A percentile compares a stretch with the other conserved stretches of the same genome.
Evolutionary conservation across 2,797 vertebrate genomes (phyloP).

Genomic region (Manis crassicaudata): DNA sequence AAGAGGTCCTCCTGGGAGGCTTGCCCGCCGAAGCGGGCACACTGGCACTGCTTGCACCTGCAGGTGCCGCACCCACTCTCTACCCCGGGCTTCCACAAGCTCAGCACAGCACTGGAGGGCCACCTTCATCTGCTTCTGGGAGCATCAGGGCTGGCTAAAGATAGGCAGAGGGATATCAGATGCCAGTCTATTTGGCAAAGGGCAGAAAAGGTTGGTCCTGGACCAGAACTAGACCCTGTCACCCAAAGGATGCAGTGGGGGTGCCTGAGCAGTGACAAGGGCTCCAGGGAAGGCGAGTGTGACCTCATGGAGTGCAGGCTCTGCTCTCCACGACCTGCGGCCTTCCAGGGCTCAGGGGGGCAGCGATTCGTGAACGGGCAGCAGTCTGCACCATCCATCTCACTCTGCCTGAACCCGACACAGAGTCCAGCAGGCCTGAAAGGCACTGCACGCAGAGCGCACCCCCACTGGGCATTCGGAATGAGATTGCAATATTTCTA

Average conservation of each 20-base stretch:
- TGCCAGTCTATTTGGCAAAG: neutral
- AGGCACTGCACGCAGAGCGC: rapidly evolving
- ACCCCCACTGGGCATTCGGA: neutral
- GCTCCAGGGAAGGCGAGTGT: neutral
- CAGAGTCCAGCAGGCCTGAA: rapidly evolving
- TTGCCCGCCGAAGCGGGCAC: neutral
- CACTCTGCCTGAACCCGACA: neutral
- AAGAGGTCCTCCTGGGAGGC: neutral
- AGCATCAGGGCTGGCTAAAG: neutral
- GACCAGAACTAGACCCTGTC: neutral
- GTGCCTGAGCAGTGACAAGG: neutral
- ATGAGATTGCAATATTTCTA: neutral
- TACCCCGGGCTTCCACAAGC: neutral
- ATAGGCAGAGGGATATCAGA: too few relatives aligned
- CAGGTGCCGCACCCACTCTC: neutral
- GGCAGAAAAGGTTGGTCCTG: neutral
- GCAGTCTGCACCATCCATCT: too few relatives aligned
- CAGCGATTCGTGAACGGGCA: rapidly evolving
- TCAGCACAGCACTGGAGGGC: neutral
- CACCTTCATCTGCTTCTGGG: neutral
- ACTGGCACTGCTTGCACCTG: neutral
- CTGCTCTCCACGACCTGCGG: rapidly evolving
- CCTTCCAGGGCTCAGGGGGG: neutral
- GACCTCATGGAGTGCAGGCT: neutral
- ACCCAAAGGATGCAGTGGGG: neutral